Conservation (phyloP, 2,113 vertebrate genomes). For the Hepsetus odoe region DNA sequence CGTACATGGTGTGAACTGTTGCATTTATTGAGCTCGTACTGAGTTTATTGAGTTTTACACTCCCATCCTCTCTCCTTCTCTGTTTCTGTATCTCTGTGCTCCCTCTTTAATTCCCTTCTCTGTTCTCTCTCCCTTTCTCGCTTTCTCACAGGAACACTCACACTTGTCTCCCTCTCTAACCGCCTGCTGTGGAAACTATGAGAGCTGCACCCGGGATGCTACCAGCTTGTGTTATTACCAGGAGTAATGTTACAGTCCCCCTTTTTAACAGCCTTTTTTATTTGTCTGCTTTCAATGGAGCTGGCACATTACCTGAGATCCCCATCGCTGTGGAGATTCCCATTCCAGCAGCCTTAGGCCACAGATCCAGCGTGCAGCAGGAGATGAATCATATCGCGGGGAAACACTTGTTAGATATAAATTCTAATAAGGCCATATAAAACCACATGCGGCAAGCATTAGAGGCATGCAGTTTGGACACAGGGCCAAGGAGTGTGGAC, state of each 20-base stretch:
- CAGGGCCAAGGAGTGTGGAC: slow-evolving; percentile 42
- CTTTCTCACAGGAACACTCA: slow-evolving; percentile 25
- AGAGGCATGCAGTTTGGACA: slow-evolving; percentile 51
- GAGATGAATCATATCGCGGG: slow-evolving; percentile 56
- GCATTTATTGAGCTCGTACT: too few relatives aligned
- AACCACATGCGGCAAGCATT: slow-evolving; percentile 55
- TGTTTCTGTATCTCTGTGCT: neutral
- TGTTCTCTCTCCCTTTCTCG: neutral
- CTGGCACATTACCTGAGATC: slow-evolving; percentile 30
- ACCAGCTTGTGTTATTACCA: slow-evolving; percentile 44
- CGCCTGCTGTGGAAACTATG: slow-evolving; percentile 56
- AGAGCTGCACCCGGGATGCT: slow-evolving; percentile 39
- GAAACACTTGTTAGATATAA: slow-evolving; percentile 62
- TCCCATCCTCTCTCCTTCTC: neutral
- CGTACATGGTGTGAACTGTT: too few relatives aligned
- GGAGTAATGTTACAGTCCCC: slow-evolving; percentile 42
- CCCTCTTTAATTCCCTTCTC: neutral
- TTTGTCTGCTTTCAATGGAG: slow-evolving; percentile 22
- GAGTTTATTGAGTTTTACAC: too few relatives aligned
- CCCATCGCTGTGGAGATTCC: slow-evolving; percentile 40
- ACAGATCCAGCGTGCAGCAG: slow-evolving; percentile 30
- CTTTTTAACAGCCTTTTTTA: slow-evolving; percentile 35
- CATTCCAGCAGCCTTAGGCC: slow-evolving; percentile 48
- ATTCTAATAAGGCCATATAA: slow-evolving; percentile 59
- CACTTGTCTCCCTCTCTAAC: slow-evolving; percentile 16